phyloP scores from a whole-genome alignment of 2,797 vertebrate species.

The Chromis chromis region DNA sequence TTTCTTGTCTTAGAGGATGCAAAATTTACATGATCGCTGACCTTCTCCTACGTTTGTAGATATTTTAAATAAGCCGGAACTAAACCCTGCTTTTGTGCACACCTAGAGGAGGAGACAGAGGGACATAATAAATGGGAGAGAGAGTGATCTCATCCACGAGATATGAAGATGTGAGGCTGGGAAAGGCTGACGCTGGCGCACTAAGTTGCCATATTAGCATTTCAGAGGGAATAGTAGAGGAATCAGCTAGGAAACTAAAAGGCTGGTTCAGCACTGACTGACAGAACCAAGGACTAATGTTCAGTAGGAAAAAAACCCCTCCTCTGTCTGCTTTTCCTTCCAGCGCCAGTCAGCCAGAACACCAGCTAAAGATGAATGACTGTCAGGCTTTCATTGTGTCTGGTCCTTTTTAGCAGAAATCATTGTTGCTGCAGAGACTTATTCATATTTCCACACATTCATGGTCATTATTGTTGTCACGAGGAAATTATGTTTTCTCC shows the following conservation, averaged over 20 bases:
- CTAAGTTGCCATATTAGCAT: conserved; percentile 82
- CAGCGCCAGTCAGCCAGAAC: conserved; percentile 58
- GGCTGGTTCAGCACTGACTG: conserved; percentile 80
- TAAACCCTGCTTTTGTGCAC: conserved; percentile 29
- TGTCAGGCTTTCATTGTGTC: conserved; percentile 49
- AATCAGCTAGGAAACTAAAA: conserved; percentile 76
- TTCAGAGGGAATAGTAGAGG: conserved; percentile 79
- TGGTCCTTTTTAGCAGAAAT: conserved; percentile 39
- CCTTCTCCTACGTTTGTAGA: conserved; percentile 52
- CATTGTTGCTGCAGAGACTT: conserved; percentile 34
- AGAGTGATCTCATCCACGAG: conserved; percentile 56
- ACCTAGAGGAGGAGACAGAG: conserved; percentile 29
- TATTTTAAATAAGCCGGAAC: conserved; percentile 49
- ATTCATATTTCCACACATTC: conserved; percentile 38
- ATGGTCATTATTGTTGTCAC: background rate
- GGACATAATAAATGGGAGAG: conserved; percentile 20
- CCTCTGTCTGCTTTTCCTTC: conserved; percentile 45
- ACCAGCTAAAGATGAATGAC: conserved; percentile 55
- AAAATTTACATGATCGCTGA: conserved; percentile 56
- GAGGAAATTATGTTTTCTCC: conserved; percentile 6
- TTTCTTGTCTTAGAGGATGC: conserved; percentile 34
- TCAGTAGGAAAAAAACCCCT: conserved; percentile 35
- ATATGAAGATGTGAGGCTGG: conserved; percentile 67
- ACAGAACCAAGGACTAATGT: conserved; percentile 77
- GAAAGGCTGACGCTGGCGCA: conserved; percentile 73